Conservation (phyloP, 2,113 vertebrate genomes). For the Gymnogyps californianus region DNA sequence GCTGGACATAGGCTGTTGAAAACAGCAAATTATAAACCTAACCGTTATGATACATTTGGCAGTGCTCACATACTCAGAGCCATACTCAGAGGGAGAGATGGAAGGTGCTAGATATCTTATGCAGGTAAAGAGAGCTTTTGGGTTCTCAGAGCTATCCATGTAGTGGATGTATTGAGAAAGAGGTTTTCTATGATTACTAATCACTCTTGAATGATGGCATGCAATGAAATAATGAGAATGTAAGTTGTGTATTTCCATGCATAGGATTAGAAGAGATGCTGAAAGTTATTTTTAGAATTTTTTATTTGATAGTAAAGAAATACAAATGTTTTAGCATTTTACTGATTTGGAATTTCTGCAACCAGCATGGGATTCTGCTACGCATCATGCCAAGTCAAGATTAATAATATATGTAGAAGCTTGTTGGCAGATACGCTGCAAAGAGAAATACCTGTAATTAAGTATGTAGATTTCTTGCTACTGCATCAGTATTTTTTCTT, state of each 20-base stretch:
- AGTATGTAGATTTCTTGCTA: not conserved
- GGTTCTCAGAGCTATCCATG: not conserved
- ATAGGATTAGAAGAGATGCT: not conserved
- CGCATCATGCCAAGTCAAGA: not conserved
- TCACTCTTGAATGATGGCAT: not conserved
- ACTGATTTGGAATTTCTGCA: not conserved
- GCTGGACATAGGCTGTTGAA: not conserved
- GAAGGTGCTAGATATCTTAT: not conserved
- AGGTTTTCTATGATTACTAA: not conserved
- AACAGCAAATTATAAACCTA: not conserved
- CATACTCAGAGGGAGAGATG: not conserved
- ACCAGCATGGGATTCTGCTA: not conserved
- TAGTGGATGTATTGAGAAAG: not conserved
- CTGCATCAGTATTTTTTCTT: not conserved
- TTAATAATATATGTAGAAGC: not conserved
- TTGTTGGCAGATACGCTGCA: not conserved
- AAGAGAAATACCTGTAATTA: not conserved
- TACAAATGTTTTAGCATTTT: not conserved
- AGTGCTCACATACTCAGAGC: not conserved
- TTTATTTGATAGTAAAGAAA: not conserved
- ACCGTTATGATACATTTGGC: not conserved
- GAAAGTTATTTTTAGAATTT: not conserved
- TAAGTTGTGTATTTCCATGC: not conserved
- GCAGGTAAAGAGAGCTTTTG: not conserved
- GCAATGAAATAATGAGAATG: not conserved